These are phyloP conservation scores for Ladona fulva DNA, from an alignment of 1,140 invertebrate species.

Conservation along the genomic window DNA sequence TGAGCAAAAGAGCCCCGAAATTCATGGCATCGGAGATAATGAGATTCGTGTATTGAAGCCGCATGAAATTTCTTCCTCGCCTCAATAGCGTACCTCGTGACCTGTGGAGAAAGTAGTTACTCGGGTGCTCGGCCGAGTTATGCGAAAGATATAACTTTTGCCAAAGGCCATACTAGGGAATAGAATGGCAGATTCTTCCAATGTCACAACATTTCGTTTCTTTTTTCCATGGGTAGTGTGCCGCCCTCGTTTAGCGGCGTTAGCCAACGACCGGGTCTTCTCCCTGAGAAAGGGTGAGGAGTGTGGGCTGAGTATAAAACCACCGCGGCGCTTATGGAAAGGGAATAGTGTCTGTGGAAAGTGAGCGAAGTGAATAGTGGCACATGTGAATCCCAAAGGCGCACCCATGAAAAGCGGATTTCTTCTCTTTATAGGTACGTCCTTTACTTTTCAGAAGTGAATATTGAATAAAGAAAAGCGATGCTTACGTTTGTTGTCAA, in stretches of 20 bases:
- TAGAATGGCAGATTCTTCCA: background rate
- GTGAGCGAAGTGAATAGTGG: background rate
- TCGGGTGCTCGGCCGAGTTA: too few species aligned
- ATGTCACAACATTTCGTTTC: background rate
- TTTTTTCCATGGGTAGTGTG: background rate
- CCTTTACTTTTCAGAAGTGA: background rate
- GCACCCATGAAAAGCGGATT: background rate
- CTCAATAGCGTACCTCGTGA: too few species aligned
- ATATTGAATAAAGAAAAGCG: too few species aligned
- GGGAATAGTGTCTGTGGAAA: background rate
- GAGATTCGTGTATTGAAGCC: too few species aligned
- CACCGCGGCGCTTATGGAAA: background rate
- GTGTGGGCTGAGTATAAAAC: background rate
- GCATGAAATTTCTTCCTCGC: too few species aligned
- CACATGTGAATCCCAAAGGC: background rate
- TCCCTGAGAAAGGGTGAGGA: background rate
- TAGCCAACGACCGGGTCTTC: background rate
- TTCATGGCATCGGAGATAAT: too few species aligned
- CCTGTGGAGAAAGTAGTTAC: too few species aligned
- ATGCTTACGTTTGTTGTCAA: too few species aligned
- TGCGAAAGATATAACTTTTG: background rate
- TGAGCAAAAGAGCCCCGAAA: too few species aligned
- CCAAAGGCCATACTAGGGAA: background rate
- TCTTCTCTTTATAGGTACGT: background rate
- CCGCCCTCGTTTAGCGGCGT: background rate